Percentiles rank a stretch among this genome's conserved stretches.
phyloP scores from a whole-genome alignment of 2,888 invertebrate species.

The Macrosoma leucophasiata region DNA sequence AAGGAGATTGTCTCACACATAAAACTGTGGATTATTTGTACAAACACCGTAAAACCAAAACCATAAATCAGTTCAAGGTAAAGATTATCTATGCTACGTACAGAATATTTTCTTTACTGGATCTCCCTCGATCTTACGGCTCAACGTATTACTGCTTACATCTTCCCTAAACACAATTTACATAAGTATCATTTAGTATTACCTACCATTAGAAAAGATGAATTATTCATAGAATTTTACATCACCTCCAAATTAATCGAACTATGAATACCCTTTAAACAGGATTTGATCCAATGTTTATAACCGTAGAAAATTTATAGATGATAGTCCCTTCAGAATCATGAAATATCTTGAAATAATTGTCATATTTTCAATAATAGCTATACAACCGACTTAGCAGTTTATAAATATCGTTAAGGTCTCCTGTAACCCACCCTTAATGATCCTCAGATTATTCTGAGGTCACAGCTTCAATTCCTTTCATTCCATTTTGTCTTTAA shows the following conservation, averaged over 20 bases:
- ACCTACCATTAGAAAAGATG: conserved; percentile 32
- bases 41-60: conserved; percentile 14
- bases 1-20: too few relatives aligned
- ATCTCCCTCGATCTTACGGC: conserved; percentile 32
- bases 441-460: too few relatives aligned
- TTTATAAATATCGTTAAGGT: too few relatives aligned
- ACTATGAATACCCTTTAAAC: conserved; percentile 3
- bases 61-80: conserved; percentile 26
- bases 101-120: conserved; percentile 33
- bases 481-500: too few relatives aligned
- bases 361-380: too few relatives aligned
- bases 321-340: too few relatives aligned
- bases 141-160: conserved; percentile 34
- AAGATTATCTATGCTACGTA: conserved; percentile 28
- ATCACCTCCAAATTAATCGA: conserved; percentile 9
- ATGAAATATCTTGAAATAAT: too few relatives aligned
- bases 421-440: too few relatives aligned
- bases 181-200: conserved; percentile 42
- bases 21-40: conserved; percentile 14
- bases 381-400: too few relatives aligned
- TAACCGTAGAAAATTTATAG: too few relatives aligned
- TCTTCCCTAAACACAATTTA: conserved; percentile 47
- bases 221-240: conserved; percentile 41
- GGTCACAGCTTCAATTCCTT: too few relatives aligned
- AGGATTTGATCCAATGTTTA: conserved; percentile 7